Evolutionary conservation across 2,888 invertebrate genomes (phyloP), one percentile per base, ranked within the genome.

Genomic region (Calephelis perditalis): DNA sequence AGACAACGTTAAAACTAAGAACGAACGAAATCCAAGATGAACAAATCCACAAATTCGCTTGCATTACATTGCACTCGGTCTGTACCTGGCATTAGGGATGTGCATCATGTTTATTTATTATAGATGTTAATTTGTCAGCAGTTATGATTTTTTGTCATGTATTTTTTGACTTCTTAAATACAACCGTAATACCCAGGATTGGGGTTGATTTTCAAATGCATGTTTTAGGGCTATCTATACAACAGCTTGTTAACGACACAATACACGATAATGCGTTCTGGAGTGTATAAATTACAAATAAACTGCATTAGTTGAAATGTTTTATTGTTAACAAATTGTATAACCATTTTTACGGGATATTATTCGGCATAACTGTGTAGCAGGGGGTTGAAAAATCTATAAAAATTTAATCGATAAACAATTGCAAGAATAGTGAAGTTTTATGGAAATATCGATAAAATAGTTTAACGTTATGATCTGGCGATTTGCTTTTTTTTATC

Each of bases 61-160:
- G 8, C 8, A 40, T 7, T 8, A 1, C 15, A 15, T 15, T 15
- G 15, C 5, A 6, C 40, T 8, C 5, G 40, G 40, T 40, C 40
- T 40, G 40, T 40, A 40, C 40, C 40, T 40, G 26, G 10, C 52
- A 52, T 52, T 52, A 52, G 52, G 52, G 52, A 52, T 35, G 52
- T 52, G 52, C 52, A 52, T 52, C 52, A 35, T 52, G 52, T 52
- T 52, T 52, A 52, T 52, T 52, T 52, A 52, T 52, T 52, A 52
- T 52, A 11, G 52, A 52, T 52, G 52, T 52, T 52, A 52, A 52
- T 52, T 52, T 52, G 52, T 52, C 52, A 52, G 52, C 52, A 52
- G 52, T 52, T 52, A 52, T 52, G 52, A 52, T 52, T 52, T 52
- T 52, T 52, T 52, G 52, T 52, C 35, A 52, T 1, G 10, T 35